phyloP scores from a whole-genome alignment of 2,113 vertebrate genomes.

The Fukomys damarensis region DNA sequence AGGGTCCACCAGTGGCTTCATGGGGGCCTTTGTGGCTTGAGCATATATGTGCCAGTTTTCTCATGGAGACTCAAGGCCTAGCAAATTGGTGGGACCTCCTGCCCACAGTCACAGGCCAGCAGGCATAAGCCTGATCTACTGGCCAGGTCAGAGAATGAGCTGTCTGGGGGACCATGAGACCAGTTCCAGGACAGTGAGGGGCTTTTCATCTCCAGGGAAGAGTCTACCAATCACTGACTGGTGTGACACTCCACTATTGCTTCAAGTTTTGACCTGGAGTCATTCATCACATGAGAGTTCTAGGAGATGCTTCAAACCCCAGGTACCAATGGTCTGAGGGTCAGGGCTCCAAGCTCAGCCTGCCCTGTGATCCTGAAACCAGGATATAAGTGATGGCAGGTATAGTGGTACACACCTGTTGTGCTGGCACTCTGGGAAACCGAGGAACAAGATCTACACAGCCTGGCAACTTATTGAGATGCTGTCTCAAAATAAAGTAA shows the following conservation, averaged over 20 bases:
- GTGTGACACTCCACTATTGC: neutral
- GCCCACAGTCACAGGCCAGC: neutral
- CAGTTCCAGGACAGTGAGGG: neutral
- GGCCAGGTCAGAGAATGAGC: neutral
- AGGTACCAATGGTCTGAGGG: neutral
- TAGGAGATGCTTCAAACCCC: neutral
- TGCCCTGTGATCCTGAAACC: neutral
- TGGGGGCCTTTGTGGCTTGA: neutral
- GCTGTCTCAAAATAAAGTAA: neutral
- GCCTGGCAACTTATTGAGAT: neutral
- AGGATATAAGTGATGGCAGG: neutral
- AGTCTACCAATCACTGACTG: neutral
- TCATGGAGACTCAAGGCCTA: neutral
- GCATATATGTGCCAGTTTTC: neutral
- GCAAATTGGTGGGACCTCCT: neutral
- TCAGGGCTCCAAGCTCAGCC: neutral
- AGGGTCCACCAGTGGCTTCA: neutral
- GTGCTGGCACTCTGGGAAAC: neutral
- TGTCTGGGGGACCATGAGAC: neutral
- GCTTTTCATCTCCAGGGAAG: neutral
- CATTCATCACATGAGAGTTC: neutral
- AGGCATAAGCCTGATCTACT: neutral
- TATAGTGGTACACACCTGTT: neutral
- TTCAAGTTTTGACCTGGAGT: neutral
- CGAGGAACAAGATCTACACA: neutral